Conservation (phyloP, 2,113 vertebrate genomes). For the Datnioides undecimradiatus region DNA sequence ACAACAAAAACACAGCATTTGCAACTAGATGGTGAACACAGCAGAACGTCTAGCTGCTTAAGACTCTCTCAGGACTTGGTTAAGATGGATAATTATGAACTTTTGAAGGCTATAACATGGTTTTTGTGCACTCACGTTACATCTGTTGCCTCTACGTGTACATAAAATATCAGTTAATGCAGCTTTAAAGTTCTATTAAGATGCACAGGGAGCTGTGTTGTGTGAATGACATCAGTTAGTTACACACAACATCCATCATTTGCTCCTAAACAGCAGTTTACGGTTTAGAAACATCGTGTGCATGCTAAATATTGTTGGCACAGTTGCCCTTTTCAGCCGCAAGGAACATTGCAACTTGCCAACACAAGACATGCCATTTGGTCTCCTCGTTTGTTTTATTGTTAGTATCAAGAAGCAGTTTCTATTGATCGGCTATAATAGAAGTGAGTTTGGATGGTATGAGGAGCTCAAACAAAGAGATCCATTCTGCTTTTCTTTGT, state of each 20-base stretch:
- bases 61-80: constrained; percentile 11
- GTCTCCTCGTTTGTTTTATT: constrained; percentile 41
- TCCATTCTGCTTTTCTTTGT: constrained; percentile 63
- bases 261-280: not conserved
- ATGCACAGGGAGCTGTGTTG: not conserved
- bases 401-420: constrained; percentile 37
- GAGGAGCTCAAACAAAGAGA: constrained; percentile 63
- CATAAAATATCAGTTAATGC: not conserved
- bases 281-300: not conserved
- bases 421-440: constrained; percentile 56
- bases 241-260: not conserved
- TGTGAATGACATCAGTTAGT: not conserved
- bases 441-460: constrained; percentile 48
- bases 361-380: constrained; percentile 5
- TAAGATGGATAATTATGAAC: too few species aligned
- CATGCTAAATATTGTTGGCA: not conserved
- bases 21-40: not conserved
- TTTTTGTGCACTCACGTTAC: too few species aligned
- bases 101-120: too few species aligned
- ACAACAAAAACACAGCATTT: not conserved
- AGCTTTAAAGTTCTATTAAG: not conserved
- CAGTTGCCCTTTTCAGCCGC: constrained; percentile 5
- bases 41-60: not conserved
- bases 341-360: not conserved
- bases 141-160: too few species aligned